A percentile compares a stretch with the other conserved stretches of the same genome.
Evolutionary conservation across 2,797 vertebrate species (phyloP).

Genomic region (Apogon hyalosoma): DNA sequence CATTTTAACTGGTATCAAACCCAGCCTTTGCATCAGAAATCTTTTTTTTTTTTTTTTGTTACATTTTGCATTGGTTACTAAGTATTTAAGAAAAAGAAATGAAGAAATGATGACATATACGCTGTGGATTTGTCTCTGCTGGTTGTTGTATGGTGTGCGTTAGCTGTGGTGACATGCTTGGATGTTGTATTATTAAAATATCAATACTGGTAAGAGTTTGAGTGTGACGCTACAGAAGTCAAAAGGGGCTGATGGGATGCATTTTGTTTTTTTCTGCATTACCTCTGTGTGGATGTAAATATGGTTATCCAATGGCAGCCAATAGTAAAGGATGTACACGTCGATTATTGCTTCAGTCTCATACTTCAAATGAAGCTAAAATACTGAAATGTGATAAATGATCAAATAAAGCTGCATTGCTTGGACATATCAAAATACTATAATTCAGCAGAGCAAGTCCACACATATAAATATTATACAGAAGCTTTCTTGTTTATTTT

Average conservation of each 20-base stretch:
- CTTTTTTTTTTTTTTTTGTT: too few relatives aligned
- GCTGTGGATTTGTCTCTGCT: background rate
- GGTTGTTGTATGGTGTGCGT: background rate
- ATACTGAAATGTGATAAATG: slow-evolving; percentile 15
- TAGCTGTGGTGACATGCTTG: background rate
- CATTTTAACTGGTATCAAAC: background rate
- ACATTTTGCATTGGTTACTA: too few relatives aligned
- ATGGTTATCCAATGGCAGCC: background rate
- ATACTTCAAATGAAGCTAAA: slow-evolving; percentile 20
- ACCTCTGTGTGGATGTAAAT: slow-evolving; percentile 24
- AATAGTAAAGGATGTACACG: slow-evolving; percentile 18
- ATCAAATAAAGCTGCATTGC: slow-evolving; percentile 19
- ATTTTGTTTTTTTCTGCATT: background rate
- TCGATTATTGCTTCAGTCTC: slow-evolving; percentile 53
- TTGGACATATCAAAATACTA: background rate
- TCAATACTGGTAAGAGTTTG: background rate
- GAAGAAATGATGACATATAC: background rate
- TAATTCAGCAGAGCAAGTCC: slow-evolving; percentile 21
- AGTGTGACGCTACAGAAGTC: background rate
- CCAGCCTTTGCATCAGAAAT: too few relatives aligned
- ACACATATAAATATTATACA: slow-evolving; percentile 14
- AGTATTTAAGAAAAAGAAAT: background rate
- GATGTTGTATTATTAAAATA: background rate
- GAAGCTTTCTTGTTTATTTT: slow-evolving; percentile 32
- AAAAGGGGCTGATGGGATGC: background rate